A percentile compares a stretch with the other conserved stretches of the same genome.
phyloP scores from a whole-genome alignment of 2,797 vertebrate species.

The Melopsittacus undulatus region DNA sequence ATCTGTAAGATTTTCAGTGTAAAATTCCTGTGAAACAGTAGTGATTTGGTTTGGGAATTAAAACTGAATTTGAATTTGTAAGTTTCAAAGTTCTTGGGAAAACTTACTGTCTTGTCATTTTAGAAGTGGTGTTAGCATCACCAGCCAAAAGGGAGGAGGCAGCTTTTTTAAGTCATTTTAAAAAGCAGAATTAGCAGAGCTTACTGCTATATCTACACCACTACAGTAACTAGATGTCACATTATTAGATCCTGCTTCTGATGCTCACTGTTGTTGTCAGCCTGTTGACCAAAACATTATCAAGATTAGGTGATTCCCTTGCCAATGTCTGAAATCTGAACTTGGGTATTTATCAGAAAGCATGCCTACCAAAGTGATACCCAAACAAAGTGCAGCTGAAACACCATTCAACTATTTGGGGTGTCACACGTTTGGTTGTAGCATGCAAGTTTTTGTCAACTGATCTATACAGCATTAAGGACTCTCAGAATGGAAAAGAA shows the following conservation, averaged over 20 bases:
- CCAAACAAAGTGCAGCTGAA: not conserved
- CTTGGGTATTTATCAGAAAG: not conserved
- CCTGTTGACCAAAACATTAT: not conserved
- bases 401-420: not conserved
- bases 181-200: not conserved
- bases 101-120: not conserved
- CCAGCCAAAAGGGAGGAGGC: not conserved
- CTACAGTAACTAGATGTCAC: not conserved
- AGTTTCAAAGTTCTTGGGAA: not conserved
- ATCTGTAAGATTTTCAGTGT: not conserved
- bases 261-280: not conserved
- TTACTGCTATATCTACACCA: not conserved
- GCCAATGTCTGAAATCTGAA: not conserved
- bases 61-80: not conserved
- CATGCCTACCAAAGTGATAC: not conserved
- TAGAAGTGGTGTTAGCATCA: not conserved
- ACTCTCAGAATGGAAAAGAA: not conserved
- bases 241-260: not conserved
- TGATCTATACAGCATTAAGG: not conserved
- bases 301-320: not conserved
- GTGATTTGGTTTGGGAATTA: not conserved
- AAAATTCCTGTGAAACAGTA: not conserved
- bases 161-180: not conserved
- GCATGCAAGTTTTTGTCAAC: not conserved
- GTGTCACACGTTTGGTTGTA: not conserved